Evolutionary conservation across 2,113 vertebrate species (phyloP).

Genomic region (Coptodon rendalli): DNA sequence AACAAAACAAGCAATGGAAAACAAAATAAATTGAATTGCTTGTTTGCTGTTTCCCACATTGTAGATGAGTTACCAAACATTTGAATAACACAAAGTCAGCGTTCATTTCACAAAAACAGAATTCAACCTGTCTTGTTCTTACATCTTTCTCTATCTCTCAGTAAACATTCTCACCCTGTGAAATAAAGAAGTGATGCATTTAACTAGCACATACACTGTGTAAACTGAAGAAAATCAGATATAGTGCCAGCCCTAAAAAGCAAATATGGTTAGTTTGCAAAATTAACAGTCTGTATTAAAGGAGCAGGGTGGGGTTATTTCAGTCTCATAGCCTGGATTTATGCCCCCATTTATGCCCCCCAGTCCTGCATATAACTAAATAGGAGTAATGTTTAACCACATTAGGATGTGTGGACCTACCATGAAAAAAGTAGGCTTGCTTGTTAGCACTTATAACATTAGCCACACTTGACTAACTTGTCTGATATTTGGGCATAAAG

Average conservation of each 20-base stretch:
- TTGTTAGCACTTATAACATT: background rate
- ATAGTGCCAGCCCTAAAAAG: background rate
- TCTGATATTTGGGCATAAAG: background rate
- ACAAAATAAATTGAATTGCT: background rate
- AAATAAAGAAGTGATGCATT: background rate
- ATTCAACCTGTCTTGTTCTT: background rate
- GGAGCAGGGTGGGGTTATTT: background rate
- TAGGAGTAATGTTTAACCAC: background rate
- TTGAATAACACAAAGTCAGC: background rate
- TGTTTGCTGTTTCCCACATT: background rate
- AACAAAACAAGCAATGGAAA: background rate
- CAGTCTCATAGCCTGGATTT: background rate
- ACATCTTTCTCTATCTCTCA: rapidly evolving
- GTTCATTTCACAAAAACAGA: background rate
- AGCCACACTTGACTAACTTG: background rate
- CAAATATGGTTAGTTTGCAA: background rate
- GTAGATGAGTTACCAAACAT: background rate
- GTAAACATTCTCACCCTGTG: background rate
- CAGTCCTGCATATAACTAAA: background rate
- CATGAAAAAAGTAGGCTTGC: background rate
- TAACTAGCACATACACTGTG: background rate
- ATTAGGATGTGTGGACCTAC: background rate
- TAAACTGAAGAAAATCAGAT: background rate
- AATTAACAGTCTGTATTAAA: too few relatives aligned
- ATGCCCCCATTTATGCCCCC: background rate